Percentiles rank a stretch among this genome's conserved stretches.
These are phyloP conservation scores for Doryteuthis pealeii DNA, from an alignment of 1,140 invertebrate genomes.

Conservation along the genomic window DNA sequence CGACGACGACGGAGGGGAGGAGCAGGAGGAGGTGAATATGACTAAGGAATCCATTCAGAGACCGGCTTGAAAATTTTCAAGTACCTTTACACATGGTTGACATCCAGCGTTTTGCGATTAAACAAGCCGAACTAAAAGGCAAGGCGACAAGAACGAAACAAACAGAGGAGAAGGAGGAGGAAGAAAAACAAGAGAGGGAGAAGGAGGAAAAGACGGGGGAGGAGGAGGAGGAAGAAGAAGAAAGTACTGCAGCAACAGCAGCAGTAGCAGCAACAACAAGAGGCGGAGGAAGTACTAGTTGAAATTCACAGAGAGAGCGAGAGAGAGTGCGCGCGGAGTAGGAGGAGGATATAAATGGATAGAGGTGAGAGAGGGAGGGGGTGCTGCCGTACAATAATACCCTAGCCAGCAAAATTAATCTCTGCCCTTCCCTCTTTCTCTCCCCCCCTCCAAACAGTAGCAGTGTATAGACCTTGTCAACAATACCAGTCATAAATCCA, in stretches of 20 bases:
- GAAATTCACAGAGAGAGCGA: background rate
- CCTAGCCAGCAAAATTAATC: too few species aligned
- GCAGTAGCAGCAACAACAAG: background rate
- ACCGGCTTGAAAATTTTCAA: background rate
- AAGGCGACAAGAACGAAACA: background rate
- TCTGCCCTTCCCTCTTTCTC: too few species aligned
- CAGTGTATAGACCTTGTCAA: too few species aligned
- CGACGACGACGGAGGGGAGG: too few species aligned
- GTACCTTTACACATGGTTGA: background rate
- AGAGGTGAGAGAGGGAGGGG: background rate
- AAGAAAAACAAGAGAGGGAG: background rate
- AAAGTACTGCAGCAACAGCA: background rate
- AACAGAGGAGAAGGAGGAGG: background rate
- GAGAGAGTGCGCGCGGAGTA: background rate
- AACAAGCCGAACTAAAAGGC: background rate
- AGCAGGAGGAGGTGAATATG: background rate
- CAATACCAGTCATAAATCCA: too few species aligned
- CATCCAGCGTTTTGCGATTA: background rate
- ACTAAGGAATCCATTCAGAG: background rate
- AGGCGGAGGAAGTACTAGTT: background rate
- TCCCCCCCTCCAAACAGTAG: too few species aligned
- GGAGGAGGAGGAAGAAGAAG: background rate
- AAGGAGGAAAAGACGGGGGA: background rate
- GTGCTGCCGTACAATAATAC: too few species aligned
- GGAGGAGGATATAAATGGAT: background rate